phyloP scores from a whole-genome alignment of 2,888 invertebrate genomes.

The Mimas tiliae region DNA sequence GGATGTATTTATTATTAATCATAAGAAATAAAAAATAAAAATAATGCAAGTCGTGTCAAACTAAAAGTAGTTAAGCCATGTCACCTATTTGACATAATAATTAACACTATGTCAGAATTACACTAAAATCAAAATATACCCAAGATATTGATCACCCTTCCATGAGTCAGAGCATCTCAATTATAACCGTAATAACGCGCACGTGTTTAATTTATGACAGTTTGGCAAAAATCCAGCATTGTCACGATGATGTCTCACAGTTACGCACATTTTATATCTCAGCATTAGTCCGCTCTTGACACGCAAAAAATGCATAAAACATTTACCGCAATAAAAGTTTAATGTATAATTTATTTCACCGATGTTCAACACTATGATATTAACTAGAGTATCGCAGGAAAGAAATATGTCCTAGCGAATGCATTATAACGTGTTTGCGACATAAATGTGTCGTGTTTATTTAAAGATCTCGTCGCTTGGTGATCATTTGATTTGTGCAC shows the following conservation, averaged over 20 bases:
- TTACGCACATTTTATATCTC: slow-evolving; percentile 37
- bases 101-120: too few species aligned
- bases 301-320: slow-evolving; percentile 31
- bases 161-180: slow-evolving; percentile 15
- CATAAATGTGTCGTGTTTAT: slow-evolving; percentile 19
- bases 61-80: too few species aligned
- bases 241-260: slow-evolving; percentile 30
- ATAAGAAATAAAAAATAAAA: too few species aligned
- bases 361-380: slow-evolving; percentile 12
- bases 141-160: background rate
- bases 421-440: slow-evolving; percentile 1
- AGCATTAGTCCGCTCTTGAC: slow-evolving; percentile 33
- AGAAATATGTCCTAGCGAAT: slow-evolving; percentile 4
- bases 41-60: too few species aligned
- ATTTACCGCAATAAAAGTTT: slow-evolving; percentile 13
- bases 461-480: slow-evolving; percentile 6
- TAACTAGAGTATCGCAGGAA: background rate
- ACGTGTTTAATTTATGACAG: slow-evolving; percentile 40
- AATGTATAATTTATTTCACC: slow-evolving; percentile 14
- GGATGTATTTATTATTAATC: too few species aligned
- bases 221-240: slow-evolving; percentile 53
- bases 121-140: background rate
- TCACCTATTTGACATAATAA: too few species aligned
- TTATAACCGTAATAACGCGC: slow-evolving; percentile 33
- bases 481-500: slow-evolving; percentile 14